These are phyloP conservation scores for Babylonia areolata DNA, from an alignment of 1,140 invertebrate species.

Conservation along the genomic window DNA sequence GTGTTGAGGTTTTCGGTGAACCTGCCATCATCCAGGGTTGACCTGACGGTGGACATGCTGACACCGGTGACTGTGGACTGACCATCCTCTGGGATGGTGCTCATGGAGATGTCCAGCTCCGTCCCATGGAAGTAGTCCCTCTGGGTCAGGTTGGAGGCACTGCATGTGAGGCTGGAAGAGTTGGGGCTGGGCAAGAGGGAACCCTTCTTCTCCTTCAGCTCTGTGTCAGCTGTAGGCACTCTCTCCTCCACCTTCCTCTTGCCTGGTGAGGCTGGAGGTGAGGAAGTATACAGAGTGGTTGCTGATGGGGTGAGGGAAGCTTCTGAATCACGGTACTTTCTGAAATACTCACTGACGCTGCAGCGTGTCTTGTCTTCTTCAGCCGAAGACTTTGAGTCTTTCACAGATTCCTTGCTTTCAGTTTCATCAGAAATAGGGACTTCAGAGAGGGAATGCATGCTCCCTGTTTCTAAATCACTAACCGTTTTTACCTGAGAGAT, in stretches of 20 bases:
- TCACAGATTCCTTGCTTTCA: not conserved
- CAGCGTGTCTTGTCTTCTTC: conserved; percentile 50
- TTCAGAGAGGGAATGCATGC: not conserved
- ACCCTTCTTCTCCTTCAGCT: not conserved
- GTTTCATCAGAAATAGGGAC: conserved; percentile 24
- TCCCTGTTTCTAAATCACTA: not conserved
- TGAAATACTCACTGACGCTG: conserved; percentile 66
- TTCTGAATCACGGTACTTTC: too few species aligned
- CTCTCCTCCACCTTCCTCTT: not conserved
- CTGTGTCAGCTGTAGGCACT: not conserved
- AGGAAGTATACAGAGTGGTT: not conserved
- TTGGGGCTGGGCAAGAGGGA: conserved; percentile 3
- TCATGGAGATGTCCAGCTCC: conserved; percentile 53
- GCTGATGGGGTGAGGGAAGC: not conserved
- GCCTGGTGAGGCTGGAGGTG: not conserved
- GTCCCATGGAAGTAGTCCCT: conserved; percentile 50
- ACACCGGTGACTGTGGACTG: conserved; percentile 49
- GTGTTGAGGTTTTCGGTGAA: conserved; percentile 64
- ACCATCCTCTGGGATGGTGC: conserved; percentile 64
- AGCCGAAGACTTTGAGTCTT: not conserved
- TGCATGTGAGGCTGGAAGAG: conserved; percentile 23
- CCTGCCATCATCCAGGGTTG: conserved; percentile 57
- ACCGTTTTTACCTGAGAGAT: not conserved
- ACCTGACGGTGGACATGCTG: conserved; percentile 36
- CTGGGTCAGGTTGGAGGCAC: conserved; percentile 27